Conservation (phyloP, 2,797 vertebrate genomes). For the Typhlichthys eigenmanni region DNA sequence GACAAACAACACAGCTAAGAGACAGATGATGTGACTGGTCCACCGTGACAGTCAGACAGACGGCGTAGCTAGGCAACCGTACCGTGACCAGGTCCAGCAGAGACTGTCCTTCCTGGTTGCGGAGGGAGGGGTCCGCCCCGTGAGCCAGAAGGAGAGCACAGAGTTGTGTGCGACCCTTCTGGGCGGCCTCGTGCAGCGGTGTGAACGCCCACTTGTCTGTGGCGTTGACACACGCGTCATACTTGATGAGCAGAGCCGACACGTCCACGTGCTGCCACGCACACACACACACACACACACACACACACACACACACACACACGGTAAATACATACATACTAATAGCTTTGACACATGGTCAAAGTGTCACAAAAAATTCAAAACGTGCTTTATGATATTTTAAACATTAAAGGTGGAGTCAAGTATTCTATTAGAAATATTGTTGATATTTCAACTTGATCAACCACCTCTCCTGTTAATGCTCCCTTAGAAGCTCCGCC, state of each 20-base stretch:
- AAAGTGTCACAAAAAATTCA: no score
- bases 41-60: not conserved
- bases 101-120: conserved; percentile 72
- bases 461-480: no score
- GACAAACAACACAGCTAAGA: no score
- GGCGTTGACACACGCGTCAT: conserved; percentile 70
- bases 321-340: no score
- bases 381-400: not conserved
- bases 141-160: conserved; percentile 72
- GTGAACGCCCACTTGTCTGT: conserved; percentile 76
- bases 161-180: conserved; percentile 74
- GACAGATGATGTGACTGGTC: not conserved
- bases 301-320: not conserved
- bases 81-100: conserved; percentile 69
- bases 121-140: conserved; percentile 70
- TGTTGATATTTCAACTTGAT: no score
- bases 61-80: not conserved
- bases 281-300: not conserved
- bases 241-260: conserved; percentile 68
- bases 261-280: conserved; percentile 65
- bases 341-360: no score
- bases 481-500: no score
- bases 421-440: no score
- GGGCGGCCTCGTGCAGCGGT: conserved; percentile 71
- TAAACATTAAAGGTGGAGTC: no score